Conservation (phyloP, 2,888 invertebrate species). For the Hemithea aestivaria region DNA sequence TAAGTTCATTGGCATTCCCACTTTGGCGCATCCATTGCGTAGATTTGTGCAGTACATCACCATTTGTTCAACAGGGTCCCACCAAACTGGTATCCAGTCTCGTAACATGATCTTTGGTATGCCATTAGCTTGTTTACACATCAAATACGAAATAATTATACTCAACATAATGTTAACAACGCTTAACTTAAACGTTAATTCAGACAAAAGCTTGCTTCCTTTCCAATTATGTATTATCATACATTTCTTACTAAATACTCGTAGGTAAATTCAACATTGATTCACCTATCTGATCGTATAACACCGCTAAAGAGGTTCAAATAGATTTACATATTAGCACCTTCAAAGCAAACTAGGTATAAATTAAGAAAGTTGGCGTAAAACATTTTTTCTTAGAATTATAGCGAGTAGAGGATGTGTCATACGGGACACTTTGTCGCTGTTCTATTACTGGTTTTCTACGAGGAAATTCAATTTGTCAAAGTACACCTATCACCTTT, state of each 20-base stretch:
- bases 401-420: too few relatives aligned
- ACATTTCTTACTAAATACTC: too few relatives aligned
- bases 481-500: conserved; percentile 6
- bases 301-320: too few relatives aligned
- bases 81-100: conserved; percentile 61
- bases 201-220: conserved; percentile 36
- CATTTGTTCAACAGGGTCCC: conserved; percentile 55
- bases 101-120: conserved; percentile 67
- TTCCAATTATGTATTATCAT: conserved; percentile 18
- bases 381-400: too few relatives aligned
- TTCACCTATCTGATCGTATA: too few relatives aligned
- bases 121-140: conserved; percentile 72
- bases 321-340: too few relatives aligned
- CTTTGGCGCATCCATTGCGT: conserved; percentile 73
- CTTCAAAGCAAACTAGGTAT: too few relatives aligned
- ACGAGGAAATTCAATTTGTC: conserved; percentile 9
- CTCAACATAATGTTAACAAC: conserved; percentile 52
- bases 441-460: not conserved
- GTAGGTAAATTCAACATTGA: too few relatives aligned
- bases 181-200: conserved; percentile 42
- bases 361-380: too few relatives aligned
- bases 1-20: conserved; percentile 76
- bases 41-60: conserved; percentile 68
- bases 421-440: too few relatives aligned
- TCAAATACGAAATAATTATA: conserved; percentile 66